Percentiles rank a stretch among this genome's conserved stretches.
phyloP scores from a whole-genome alignment of 2,113 vertebrate genomes.

The Chaetodon trifascialis region DNA sequence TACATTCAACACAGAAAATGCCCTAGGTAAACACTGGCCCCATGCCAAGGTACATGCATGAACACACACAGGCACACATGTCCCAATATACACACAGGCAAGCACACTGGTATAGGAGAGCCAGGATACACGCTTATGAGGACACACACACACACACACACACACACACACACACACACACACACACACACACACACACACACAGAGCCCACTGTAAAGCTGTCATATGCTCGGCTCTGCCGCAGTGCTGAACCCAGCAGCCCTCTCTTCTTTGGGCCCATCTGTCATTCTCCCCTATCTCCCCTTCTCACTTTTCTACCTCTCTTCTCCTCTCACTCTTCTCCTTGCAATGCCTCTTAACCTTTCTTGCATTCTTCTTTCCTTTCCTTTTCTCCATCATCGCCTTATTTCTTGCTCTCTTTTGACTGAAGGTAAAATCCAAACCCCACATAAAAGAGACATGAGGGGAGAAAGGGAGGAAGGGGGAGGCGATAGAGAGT shows the following conservation, averaged over 20 bases:
- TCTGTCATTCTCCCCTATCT: conserved; percentile 68
- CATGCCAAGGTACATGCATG: conserved; percentile 47
- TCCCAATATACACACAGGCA: background rate
- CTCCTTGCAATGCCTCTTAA: conserved; percentile 56
- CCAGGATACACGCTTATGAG: conserved; percentile 4
- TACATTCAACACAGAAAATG: conserved; percentile 55
- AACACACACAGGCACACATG: conserved; percentile 24
- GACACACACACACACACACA: too few species aligned
- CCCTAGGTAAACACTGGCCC: conserved; percentile 73
- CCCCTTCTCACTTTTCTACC: conserved; percentile 28
- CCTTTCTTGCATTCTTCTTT: conserved; percentile 17
- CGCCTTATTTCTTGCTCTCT: conserved; percentile 2
- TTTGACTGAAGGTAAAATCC: conserved; percentile 37
- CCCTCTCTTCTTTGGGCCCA: conserved; percentile 70
- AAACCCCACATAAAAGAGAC: conserved; percentile 48
- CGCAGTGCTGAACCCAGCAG: conserved; percentile 76
- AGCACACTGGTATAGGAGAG: conserved; percentile 6
- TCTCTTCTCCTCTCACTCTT: conserved; percentile 13
- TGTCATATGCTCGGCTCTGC: conserved; percentile 77
- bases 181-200: conserved; percentile 37
- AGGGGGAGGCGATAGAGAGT: conserved; percentile 15
- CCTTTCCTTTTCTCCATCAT: background rate
- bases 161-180: conserved; percentile 35
- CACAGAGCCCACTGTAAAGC: conserved; percentile 59
- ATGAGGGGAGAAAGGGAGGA: background rate